Percentiles rank a stretch among this genome's conserved stretches.
These are phyloP conservation scores for Strigamia crassipes DNA, from an alignment of 2,888 invertebrate genomes.

Conservation along the genomic window DNA sequence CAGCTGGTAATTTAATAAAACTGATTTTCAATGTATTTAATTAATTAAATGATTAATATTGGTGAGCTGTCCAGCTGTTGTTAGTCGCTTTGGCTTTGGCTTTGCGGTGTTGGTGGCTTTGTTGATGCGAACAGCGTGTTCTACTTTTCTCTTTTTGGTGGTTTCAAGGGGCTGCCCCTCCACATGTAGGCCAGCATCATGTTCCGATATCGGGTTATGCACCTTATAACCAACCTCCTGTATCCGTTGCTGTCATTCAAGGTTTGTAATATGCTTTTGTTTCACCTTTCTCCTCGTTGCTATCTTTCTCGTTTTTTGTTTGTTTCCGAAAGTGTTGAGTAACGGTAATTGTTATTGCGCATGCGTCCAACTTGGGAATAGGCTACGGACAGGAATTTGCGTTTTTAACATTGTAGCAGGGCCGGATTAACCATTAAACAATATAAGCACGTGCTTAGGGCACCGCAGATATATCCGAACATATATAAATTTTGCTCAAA, in stretches of 20 bases:
- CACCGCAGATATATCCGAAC: no score
- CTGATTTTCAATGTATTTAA: no score
- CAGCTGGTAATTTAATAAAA: not conserved
- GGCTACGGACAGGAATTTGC: no score
- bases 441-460: no score
- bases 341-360: no score
- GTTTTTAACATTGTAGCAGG: no score
- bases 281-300: not conserved
- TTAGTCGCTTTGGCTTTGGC: not conserved
- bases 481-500: no score
- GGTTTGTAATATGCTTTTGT: not conserved
- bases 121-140: not conserved
- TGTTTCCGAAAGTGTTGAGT: no score
- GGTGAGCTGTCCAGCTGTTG: not conserved
- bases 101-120: not conserved
- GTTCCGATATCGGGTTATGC: not conserved
- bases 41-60: no score
- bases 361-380: not conserved
- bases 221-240: slow-evolving; percentile 12
- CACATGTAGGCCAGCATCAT: not conserved
- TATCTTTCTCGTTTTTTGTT: not conserved
- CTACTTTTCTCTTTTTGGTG: slow-evolving; percentile 7
- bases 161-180: not conserved
- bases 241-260: not conserved
- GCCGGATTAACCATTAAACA: no score